These are phyloP conservation scores for Mesocentrotus franciscanus DNA, from an alignment of 53 echinoderm and acorn worm genomes.

Conservation along the genomic window DNA sequence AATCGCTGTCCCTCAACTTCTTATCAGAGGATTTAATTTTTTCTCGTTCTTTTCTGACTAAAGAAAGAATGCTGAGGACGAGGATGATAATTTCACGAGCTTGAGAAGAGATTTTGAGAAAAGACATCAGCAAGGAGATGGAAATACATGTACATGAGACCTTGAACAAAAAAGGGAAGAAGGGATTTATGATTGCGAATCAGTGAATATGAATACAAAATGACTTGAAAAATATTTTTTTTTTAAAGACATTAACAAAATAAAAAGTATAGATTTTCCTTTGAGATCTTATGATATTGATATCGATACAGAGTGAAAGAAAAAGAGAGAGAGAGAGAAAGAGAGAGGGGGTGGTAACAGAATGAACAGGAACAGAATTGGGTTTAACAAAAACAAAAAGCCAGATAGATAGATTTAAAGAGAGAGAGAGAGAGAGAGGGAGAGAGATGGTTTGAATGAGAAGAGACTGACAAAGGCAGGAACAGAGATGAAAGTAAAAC, in stretches of 20 bases:
- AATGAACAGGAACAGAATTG: background rate
- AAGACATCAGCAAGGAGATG: background rate
- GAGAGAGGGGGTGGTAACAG: background rate
- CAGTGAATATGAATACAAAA: no score
- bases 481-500: no score
- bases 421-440: background rate
- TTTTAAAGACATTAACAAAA: no score
- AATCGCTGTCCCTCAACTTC: background rate
- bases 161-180: no score
- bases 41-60: background rate
- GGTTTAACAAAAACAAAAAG: no score
- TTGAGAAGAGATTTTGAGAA: no score
- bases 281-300: no score
- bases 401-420: background rate
- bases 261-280: no score
- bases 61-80: background rate
- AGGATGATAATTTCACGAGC: background rate
- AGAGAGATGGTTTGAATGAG: background rate
- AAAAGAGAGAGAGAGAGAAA: background rate
- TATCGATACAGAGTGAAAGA: background rate
- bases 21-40: background rate
- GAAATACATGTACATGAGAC: no score
- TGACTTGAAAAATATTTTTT: no score
- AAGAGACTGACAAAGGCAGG: no score
- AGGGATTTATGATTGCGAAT: no score